Percentiles rank a stretch among this genome's conserved stretches.
Conservation (phyloP, 2,888 invertebrate species). For the Oasisia sp. region DNA sequence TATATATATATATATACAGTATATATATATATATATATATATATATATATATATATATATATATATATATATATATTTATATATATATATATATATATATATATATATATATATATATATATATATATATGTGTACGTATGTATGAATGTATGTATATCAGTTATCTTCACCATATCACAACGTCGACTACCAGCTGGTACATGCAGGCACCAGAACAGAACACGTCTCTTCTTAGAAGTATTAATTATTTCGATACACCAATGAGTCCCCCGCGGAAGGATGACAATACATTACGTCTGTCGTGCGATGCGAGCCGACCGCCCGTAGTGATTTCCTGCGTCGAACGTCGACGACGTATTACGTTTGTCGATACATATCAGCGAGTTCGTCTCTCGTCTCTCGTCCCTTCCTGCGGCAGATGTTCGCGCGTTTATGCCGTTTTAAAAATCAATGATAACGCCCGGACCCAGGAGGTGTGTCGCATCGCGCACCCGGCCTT, state of each 20-base stretch:
- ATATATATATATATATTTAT: too few relatives aligned
- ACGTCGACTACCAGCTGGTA: too few relatives aligned
- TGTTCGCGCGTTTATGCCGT: slow-evolving; percentile 6
- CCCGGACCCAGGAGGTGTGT: neutral
- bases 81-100: too few relatives aligned
- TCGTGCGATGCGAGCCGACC: neutral
- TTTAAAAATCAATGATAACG: slow-evolving; percentile 12
- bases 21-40: too few relatives aligned
- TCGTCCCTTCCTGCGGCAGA: slow-evolving; percentile 3
- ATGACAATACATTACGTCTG: neutral
- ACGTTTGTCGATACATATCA: neutral
- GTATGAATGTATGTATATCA: too few relatives aligned
- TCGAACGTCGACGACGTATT: neutral
- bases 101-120: too few relatives aligned
- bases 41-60: too few relatives aligned
- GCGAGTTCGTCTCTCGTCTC: neutral
- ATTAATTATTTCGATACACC: neutral
- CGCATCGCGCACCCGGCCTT: neutral
- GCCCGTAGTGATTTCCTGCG: neutral
- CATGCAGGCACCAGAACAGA: too few relatives aligned
- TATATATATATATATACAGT: too few relatives aligned
- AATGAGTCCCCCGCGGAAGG: neutral
- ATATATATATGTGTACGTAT: too few relatives aligned
- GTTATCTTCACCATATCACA: too few relatives aligned
- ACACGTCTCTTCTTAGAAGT: neutral